A percentile compares a stretch with the other conserved stretches of the same genome.
Evolutionary conservation across 2,797 vertebrate species (phyloP).

Genomic region (Scomberomorus guttatus): DNA sequence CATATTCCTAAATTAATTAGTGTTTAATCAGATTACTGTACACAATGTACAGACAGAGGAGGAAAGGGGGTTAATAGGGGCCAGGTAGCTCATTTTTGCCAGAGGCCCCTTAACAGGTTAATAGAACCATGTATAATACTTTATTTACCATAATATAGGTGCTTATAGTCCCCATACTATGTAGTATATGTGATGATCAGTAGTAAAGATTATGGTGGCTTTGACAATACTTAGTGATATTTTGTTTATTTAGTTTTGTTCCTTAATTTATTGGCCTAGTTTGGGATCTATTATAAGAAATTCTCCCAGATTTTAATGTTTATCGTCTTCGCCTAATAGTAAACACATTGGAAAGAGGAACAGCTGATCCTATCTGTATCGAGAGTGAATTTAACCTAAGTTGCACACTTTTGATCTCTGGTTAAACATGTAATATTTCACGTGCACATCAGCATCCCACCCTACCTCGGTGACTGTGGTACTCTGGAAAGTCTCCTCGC

Average conservation of each 20-base stretch:
- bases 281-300: not conserved
- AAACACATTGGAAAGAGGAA: too few species aligned
- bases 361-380: not conserved
- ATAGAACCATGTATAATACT: not conserved
- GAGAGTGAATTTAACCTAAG: too few species aligned
- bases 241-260: not conserved
- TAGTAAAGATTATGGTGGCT: not conserved
- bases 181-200: not conserved
- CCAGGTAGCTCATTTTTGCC: not conserved
- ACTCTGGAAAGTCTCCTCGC: slow-evolving; percentile 75
- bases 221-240: not conserved
- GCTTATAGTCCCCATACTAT: not conserved
- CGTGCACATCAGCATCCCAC: not conserved
- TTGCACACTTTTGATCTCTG: not conserved
- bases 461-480: slow-evolving; percentile 84
- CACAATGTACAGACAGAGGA: not conserved
- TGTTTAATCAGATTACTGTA: not conserved
- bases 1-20: too few species aligned
- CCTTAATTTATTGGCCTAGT: too few species aligned
- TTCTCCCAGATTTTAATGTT: not conserved
- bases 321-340: too few species aligned
- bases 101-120: not conserved
- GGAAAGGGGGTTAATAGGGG: not conserved
- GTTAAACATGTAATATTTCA: not conserved
- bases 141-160: too few species aligned